Conservation (phyloP, 1,140 invertebrate species). For the Himalopsyche phryganea region DNA sequence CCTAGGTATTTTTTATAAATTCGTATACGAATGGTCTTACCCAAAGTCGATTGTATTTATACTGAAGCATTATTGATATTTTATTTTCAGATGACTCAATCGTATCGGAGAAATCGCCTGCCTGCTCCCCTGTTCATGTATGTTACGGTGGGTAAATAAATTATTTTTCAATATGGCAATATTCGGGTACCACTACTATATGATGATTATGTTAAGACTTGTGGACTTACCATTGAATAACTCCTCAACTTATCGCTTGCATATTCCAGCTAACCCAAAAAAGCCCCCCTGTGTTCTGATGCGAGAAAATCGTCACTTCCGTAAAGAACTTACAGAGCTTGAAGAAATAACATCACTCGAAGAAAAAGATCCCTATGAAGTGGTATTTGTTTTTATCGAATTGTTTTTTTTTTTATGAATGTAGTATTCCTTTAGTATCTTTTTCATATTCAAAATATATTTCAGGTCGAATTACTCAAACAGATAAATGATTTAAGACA, state of each 20-base stretch:
- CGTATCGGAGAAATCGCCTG: constrained; percentile 23
- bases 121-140: constrained; percentile 44
- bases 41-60: too few relatives aligned
- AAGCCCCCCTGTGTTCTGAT: constrained; percentile 47
- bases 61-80: too few relatives aligned
- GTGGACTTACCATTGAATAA: too few relatives aligned
- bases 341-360: constrained; percentile 39
- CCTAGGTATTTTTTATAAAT: constrained; percentile 3
- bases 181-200: too few relatives aligned
- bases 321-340: constrained; percentile 44
- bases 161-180: too few relatives aligned
- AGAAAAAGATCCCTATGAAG: constrained; percentile 12
- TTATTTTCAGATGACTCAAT: constrained; percentile 43
- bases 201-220: too few relatives aligned
- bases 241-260: too few relatives aligned
- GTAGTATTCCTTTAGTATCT: neutral
- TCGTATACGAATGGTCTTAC: too few relatives aligned
- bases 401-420: neutral
- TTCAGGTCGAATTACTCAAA: too few relatives aligned
- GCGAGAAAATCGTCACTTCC: constrained; percentile 40
- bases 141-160: constrained; percentile 39
- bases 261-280: constrained; percentile 38
- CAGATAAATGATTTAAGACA: too few relatives aligned
- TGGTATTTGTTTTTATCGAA: constrained; percentile 11
- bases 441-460: neutral